These are phyloP conservation scores for Megaceryle maxima DNA, from an alignment of 2,113 vertebrate genomes.

Conservation along the genomic window DNA sequence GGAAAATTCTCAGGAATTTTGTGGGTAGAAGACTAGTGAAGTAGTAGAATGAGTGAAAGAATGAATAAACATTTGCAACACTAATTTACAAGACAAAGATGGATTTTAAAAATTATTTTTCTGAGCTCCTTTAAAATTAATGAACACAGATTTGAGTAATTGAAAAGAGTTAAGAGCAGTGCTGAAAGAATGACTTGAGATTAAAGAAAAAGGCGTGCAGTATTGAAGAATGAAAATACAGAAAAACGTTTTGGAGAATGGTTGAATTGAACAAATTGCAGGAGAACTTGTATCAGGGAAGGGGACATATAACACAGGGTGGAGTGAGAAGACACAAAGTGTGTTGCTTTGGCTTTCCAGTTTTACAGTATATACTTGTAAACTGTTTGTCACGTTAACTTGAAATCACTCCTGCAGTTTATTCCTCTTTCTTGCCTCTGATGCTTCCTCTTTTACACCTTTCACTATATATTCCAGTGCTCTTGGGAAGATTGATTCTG, in stretches of 20 bases:
- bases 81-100: background rate
- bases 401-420: background rate
- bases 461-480: background rate
- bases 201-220: background rate
- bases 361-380: background rate
- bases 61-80: background rate
- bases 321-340: background rate
- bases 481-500: background rate
- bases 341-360: background rate
- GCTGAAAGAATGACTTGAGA: background rate
- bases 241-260: background rate
- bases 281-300: background rate
- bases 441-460: background rate
- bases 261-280: background rate
- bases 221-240: background rate
- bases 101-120: background rate
- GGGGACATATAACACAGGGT: background rate
- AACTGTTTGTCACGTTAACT: background rate
- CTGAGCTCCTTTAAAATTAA: conserved; percentile 10
- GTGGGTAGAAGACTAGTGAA: background rate
- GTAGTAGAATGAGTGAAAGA: background rate
- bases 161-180: background rate
- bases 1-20: background rate
- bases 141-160: background rate
- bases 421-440: background rate